Conservation (phyloP, 2,797 vertebrate genomes). For the Smutsia gigantea region DNA sequence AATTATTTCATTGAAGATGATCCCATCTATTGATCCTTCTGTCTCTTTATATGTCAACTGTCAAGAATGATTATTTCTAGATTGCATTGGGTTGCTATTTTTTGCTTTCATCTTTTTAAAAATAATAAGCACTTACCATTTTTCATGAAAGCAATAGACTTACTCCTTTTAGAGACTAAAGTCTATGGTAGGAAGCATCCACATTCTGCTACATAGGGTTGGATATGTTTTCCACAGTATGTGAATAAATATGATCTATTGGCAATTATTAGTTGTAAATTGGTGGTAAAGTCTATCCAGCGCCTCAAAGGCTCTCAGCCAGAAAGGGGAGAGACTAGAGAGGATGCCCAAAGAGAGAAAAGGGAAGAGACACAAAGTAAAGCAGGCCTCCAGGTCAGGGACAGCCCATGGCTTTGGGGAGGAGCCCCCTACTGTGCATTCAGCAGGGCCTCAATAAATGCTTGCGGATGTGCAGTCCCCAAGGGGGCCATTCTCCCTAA, state of each 20-base stretch:
- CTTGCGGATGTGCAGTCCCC: neutral
- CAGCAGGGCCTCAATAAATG: neutral
- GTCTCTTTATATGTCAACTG: slow-evolving; percentile 23
- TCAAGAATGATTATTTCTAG: slow-evolving; percentile 58
- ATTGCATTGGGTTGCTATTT: slow-evolving; percentile 2
- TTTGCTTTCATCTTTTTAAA: slow-evolving; percentile 65
- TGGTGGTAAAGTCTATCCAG: neutral
- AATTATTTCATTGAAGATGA: slow-evolving; percentile 44
- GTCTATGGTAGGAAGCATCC: neutral
- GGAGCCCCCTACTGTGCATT: neutral
- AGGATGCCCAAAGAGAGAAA: neutral
- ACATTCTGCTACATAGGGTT: neutral
- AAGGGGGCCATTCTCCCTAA: neutral
- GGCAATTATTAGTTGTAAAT: slow-evolving; percentile 2
- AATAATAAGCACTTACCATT: slow-evolving; percentile 60
- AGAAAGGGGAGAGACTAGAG: neutral
- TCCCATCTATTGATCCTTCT: slow-evolving; percentile 6
- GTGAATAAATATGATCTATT: slow-evolving; percentile 6
- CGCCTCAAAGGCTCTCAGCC: neutral
- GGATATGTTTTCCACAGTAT: neutral
- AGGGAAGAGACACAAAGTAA: neutral
- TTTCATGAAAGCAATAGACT: slow-evolving; percentile 27
- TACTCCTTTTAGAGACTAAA: slow-evolving; percentile 52
- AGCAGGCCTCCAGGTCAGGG: neutral
- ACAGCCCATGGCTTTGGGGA: neutral